phyloP scores from a whole-genome alignment of 2,797 vertebrate species.

The Eulemur coronatus region DNA sequence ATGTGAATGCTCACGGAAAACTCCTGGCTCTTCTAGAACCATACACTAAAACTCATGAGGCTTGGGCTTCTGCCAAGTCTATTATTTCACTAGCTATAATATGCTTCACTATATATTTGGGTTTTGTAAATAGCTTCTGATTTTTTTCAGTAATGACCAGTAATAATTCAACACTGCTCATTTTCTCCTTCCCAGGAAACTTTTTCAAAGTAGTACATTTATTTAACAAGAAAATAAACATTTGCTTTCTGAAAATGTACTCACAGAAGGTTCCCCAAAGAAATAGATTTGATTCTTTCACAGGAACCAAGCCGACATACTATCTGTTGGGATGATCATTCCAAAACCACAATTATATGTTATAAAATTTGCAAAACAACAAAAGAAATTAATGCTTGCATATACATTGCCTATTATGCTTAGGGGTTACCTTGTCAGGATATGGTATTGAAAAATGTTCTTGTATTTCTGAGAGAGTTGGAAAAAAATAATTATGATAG shows the following conservation, averaged over 20 bases:
- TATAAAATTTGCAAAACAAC: not conserved
- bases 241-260: constrained; percentile 16
- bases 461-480: constrained; percentile 15
- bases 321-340: not conserved
- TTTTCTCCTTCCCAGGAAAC: not conserved
- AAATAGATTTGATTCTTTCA: constrained; percentile 3
- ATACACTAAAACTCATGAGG: not conserved
- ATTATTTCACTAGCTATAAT: not conserved
- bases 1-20: not conserved
- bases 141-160: not conserved
- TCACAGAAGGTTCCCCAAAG: not conserved
- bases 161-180: not conserved
- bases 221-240: constrained; percentile 40
- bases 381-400: not conserved
- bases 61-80: not conserved
- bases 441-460: constrained; percentile 8
- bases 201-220: not conserved
- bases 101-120: constrained; percentile 10
- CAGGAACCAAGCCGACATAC: not conserved
- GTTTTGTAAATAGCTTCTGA: constrained; percentile 22
- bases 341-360: not conserved
- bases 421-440: not conserved
- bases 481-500: not conserved
- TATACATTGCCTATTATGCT: not conserved
- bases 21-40: not conserved